Evolutionary conservation across 2,797 vertebrate species (phyloP), one percentile per base, ranked within the genome.

Genomic region (Pseudocheirus occidentalis): DNA sequence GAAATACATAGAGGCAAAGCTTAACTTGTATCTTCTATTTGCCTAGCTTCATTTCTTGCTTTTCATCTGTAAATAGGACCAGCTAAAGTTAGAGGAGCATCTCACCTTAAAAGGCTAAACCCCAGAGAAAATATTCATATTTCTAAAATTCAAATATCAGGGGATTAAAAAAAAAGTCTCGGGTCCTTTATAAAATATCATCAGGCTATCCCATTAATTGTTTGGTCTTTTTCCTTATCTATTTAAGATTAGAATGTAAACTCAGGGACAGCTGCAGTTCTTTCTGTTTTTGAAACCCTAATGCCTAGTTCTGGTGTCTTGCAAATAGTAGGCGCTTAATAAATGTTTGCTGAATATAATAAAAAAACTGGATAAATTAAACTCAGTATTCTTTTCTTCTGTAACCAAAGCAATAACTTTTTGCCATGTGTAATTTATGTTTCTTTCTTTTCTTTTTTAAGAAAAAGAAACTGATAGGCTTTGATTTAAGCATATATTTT

Each of bases 381-480:
- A 21, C 9, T 87, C 24, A 27, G 10, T 27, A 54, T 73, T 92
- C 21, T 87, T 96, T 1, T 95, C 90, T 53, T 95, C 34, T 58
- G 40, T 58, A 52, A 81, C 12, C 91, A 92, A 96, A 94, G 9
- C 40, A 50, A 27, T 81, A 57, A 56, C 91, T 91, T 90, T 66
- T 96, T 96, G 92, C 81, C 31, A 91, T 31, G 90, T 1, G 66
- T 95, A 52, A 13, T n/a, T 59, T 95, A 18, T 94, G 96, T 96
- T 89, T 56, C 91, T 89, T 94, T 94, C 96, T 95, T 90, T 58
- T 91, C 87, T 94, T 73, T 55, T 96, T 97, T 96, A 93, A 9
- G 91, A 91, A 96, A 96, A 95, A 12, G 6, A 52, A 31, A 91
- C 28, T 40, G 56, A 95, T 95, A 90, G 95, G 52, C 29, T 90